Percentiles rank a stretch among this genome's conserved stretches.
phyloP scores from a whole-genome alignment of 1,140 invertebrate species.

The Cherax quadricarinatus region DNA sequence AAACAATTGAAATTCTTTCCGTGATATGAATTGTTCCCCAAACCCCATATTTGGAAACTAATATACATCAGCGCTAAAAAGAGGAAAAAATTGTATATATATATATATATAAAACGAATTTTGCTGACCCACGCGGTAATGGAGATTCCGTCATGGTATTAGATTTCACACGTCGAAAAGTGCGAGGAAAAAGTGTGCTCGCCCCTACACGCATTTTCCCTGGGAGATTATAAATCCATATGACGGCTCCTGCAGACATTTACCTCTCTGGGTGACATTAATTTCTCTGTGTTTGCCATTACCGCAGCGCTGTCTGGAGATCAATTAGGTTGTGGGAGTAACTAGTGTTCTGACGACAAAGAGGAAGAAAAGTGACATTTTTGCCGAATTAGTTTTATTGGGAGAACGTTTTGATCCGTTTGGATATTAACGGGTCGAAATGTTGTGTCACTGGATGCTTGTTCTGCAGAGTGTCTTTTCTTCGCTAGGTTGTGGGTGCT shows the following conservation, averaged over 20 bases:
- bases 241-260: background rate
- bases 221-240: background rate
- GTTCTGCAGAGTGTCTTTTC: no score
- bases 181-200: background rate
- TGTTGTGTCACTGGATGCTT: no score
- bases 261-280: background rate
- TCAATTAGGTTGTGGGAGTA: no score
- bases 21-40: background rate
- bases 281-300: no score
- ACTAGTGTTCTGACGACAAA: no score
- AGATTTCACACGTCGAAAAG: conserved; percentile 1
- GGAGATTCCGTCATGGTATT: conserved; percentile 33
- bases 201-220: background rate
- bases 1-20: background rate
- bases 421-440: no score
- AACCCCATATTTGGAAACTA: background rate
- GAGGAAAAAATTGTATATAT: conserved; percentile 7
- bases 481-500: no score
- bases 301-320: no score
- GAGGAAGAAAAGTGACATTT: no score
- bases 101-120: conserved; percentile 14
- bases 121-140: conserved; percentile 10
- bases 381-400: no score
- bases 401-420: no score
- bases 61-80: background rate